These are phyloP conservation scores for Chloroclysta siterata DNA, from an alignment of 2,888 invertebrate species.

Conservation along the genomic window DNA sequence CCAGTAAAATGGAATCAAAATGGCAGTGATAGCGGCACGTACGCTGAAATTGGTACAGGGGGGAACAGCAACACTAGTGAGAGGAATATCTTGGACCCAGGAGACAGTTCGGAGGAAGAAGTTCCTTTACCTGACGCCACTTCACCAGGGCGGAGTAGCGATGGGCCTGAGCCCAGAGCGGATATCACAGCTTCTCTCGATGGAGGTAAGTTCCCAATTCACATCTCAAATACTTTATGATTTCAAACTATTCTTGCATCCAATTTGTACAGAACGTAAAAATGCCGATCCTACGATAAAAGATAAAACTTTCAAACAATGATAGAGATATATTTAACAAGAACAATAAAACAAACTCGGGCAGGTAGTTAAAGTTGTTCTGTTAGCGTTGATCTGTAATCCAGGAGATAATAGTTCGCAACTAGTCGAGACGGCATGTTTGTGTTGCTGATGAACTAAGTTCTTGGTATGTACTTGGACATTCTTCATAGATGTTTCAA, in stretches of 20 bases:
- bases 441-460: slow-evolving; percentile 72
- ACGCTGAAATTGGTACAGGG: slow-evolving; percentile 80
- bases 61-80: slow-evolving; percentile 75
- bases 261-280: slow-evolving; percentile 8
- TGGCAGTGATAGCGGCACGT: slow-evolving; percentile 81
- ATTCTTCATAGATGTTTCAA: slow-evolving; percentile 62
- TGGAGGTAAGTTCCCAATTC: slow-evolving; percentile 57
- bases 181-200: slow-evolving; percentile 78
- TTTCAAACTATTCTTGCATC: neutral
- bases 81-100: slow-evolving; percentile 77
- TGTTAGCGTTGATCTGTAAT: slow-evolving; percentile 65
- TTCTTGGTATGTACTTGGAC: slow-evolving; percentile 59
- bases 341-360: slow-evolving; percentile 49
- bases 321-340: slow-evolving; percentile 27
- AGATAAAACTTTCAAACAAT: slow-evolving; percentile 27
- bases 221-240: neutral
- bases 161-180: slow-evolving; percentile 78
- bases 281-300: slow-evolving; percentile 13
- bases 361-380: slow-evolving; percentile 49
- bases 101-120: slow-evolving; percentile 81
- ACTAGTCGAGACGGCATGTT: slow-evolving; percentile 69
- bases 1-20: slow-evolving; percentile 80
- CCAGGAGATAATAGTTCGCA: slow-evolving; percentile 74
- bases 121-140: slow-evolving; percentile 77
- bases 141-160: slow-evolving; percentile 79